Conservation (phyloP, 2,888 invertebrate genomes). For the Ommatoiulus sabulosus region DNA sequence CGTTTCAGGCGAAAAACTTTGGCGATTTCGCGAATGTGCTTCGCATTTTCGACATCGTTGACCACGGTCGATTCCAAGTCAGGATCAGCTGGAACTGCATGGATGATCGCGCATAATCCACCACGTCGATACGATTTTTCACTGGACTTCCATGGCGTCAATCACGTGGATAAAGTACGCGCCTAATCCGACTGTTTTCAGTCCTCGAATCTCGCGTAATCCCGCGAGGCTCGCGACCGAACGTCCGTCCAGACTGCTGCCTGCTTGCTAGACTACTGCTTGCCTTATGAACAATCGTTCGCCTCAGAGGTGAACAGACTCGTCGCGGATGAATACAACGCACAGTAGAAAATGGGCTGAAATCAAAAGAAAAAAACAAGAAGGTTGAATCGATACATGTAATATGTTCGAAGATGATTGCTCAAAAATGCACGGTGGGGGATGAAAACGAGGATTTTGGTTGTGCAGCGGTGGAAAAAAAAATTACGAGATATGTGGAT, state of each 20-base stretch:
- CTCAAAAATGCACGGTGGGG: not conserved
- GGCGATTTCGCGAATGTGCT: not conserved
- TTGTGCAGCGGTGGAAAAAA: too few species aligned
- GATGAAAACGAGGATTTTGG: not conserved
- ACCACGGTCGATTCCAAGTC: not conserved
- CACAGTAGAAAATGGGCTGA: not conserved
- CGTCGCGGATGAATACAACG: not conserved
- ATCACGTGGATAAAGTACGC: not conserved
- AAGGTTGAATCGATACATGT: not conserved
- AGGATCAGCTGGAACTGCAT: not conserved
- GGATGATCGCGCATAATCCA: not conserved
- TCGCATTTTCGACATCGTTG: conserved; percentile 13
- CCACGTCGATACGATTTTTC: not conserved
- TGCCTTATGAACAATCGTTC: conserved; percentile 8
- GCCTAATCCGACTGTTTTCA: not conserved
- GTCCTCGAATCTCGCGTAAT: not conserved
- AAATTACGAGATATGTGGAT: too few species aligned
- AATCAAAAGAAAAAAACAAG: not conserved
- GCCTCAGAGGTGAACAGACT: not conserved
- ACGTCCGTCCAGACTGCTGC: not conserved
- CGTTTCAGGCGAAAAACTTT: not conserved
- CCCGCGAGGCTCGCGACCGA: not conserved
- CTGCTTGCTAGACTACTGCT: too few species aligned
- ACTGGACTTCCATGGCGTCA: not conserved
- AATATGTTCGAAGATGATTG: not conserved